Evolutionary conservation across 2,113 vertebrate genomes (phyloP).

Genomic region (Coturnix japonica): DNA sequence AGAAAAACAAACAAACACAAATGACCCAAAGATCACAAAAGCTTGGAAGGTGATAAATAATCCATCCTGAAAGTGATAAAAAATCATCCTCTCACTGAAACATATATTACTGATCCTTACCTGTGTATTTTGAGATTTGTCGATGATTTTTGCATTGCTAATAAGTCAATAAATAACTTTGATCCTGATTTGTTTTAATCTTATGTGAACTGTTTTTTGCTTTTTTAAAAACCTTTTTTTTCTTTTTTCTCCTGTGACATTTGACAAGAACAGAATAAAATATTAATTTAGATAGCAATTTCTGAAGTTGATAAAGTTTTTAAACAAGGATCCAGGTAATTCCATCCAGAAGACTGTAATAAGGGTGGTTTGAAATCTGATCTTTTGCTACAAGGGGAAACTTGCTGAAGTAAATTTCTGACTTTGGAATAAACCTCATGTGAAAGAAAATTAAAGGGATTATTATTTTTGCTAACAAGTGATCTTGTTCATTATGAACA

Average conservation of each 20-base stretch:
- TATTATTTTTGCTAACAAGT: neutral
- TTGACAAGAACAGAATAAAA: neutral
- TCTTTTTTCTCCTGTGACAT: neutral
- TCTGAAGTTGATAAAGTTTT: neutral
- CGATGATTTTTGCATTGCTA: neutral
- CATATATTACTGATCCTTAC: neutral
- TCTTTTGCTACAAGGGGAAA: neutral
- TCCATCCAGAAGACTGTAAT: neutral
- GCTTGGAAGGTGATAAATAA: too few relatives aligned
- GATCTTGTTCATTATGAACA: neutral
- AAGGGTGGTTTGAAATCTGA: neutral
- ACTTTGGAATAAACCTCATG: neutral
- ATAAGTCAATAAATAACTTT: neutral
- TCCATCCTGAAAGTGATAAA: neutral
- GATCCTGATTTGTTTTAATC: neutral
- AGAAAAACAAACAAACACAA: neutral
- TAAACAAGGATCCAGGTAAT: neutral
- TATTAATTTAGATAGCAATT: neutral
- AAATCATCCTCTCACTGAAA: neutral
- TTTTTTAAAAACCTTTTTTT: too few relatives aligned
- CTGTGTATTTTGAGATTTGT: neutral
- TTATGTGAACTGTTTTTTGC: neutral
- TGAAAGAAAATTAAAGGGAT: neutral
- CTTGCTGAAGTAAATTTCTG: accelerated
- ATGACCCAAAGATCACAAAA: neutral